Conservation (phyloP, 2,888 invertebrate genomes). For the Notodonta dromedarius region DNA sequence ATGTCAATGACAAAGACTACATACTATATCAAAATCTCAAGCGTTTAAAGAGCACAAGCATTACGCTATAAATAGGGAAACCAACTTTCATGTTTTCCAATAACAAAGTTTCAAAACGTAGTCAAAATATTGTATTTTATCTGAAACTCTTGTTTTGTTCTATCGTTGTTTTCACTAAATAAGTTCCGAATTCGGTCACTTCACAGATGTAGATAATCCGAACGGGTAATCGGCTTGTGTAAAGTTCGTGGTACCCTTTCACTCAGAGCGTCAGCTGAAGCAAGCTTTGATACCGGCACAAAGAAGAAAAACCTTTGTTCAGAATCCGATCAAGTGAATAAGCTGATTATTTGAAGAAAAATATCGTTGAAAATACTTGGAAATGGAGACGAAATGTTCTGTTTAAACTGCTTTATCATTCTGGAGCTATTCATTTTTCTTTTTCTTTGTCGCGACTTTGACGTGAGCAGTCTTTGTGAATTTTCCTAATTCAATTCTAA, state of each 20-base stretch:
- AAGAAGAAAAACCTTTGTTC: neutral
- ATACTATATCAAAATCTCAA: no score
- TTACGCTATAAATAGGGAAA: no score
- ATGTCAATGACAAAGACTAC: no score
- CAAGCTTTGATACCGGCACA: neutral
- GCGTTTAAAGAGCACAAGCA: no score
- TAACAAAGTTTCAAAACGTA: no score
- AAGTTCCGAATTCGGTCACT: no score
- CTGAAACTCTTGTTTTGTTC: no score
- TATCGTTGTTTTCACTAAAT: no score
- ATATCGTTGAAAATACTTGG: constrained; percentile 2
- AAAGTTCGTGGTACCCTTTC: neutral
- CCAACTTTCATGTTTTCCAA: no score
- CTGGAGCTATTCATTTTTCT: neutral
- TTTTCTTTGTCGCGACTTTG: no score
- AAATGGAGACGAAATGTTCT: constrained; percentile 2
- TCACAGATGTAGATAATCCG: neutral
- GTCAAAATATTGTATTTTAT: no score
- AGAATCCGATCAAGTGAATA: neutral
- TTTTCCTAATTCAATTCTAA: neutral
- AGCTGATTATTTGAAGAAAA: constrained; percentile 1
- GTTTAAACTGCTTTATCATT: neutral
- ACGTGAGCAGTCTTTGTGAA: no score
- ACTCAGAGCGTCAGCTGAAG: neutral
- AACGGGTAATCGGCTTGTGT: neutral